Base-by-base conservation (phyloP, 1,140 invertebrate species). In the Drosophila triauraria region DNA sequence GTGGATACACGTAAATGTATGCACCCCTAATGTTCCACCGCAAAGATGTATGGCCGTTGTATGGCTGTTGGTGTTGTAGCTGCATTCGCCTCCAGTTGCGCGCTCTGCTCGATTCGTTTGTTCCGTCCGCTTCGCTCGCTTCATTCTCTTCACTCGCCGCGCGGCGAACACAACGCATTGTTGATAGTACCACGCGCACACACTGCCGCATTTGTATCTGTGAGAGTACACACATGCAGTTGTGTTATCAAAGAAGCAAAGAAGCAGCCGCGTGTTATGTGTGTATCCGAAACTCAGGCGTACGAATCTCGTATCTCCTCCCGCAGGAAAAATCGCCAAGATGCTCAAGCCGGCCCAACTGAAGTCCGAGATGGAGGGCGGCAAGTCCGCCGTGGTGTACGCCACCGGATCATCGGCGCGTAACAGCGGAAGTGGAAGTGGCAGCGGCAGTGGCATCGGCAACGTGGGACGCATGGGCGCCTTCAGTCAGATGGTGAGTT, bases 401-500 rank as follows among this genome's bases (percentile, higher is more conserved):
- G 56, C 91, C 46, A 84, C 91, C 17, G 78, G 64, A 57, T 68
- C 71, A 35, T 65, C 81, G 15, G 43, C 74, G 48, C 81, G 77
- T 43, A 86, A 79, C 59, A 64, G 71, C 38, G 59, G 77, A 42
- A 84, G 35, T 56, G 65, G 59, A 42, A 78, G 67, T 53, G 62
- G 74, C 42, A 65, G 77, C 38, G 70, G 62, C 53, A 78, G 72
- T 47, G 65, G 75, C 43, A 71, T 81, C 40, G 70, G 79, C 4
- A 72, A 59, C 68, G 75, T 86, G 53, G 83, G 83, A 20, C 88
- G 82, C 56, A 80, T 91, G 76, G 91, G 91, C 59, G 79, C 88
- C 44, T 87, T 86, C 20, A 92, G 78, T 77, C 91, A 92, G 47
- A 80, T 92, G 91, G 91, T 92, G 76, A 80, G 57, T 27, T 35